Conservation (phyloP, 2,113 vertebrate genomes). For the Struthio camelus region DNA sequence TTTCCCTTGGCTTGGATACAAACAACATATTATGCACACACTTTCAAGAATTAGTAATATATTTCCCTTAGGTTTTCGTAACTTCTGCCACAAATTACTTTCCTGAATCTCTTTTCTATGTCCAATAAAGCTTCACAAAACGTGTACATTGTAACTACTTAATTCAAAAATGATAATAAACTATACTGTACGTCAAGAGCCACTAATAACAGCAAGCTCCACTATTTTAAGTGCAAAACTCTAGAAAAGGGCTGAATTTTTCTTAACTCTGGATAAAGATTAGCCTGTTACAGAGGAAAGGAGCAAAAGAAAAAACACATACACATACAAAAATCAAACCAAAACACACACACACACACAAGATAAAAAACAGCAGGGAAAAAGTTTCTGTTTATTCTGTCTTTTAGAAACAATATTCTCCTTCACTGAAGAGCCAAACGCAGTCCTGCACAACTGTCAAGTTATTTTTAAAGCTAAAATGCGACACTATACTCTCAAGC, state of each 20-base stretch:
- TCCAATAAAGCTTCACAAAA: neutral
- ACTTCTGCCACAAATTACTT: neutral
- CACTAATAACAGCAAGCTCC: neutral
- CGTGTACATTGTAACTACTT: neutral
- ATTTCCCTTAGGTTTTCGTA: neutral
- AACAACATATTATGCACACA: neutral
- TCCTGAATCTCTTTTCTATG: neutral
- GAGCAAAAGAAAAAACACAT: accelerated
- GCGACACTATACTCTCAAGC: neutral
- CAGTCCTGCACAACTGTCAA: neutral
- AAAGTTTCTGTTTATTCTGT: neutral
- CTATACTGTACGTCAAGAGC: neutral
- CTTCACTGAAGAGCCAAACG: neutral
- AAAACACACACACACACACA: neutral
- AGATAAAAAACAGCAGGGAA: neutral
- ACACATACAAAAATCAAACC: neutral
- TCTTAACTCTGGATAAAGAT: neutral
- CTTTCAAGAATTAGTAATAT: slow-evolving; percentile 59
- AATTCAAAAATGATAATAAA: neutral
- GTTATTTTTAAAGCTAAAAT: neutral
- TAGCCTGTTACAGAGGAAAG: neutral
- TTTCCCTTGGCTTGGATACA: neutral
- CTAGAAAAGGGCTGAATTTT: neutral
- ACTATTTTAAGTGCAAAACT: neutral
- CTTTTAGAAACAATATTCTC: neutral